A percentile compares a stretch with the other conserved stretches of the same genome.
These are phyloP conservation scores for Drepana falcataria DNA, from an alignment of 2,888 invertebrate species.

Conservation along the genomic window DNA sequence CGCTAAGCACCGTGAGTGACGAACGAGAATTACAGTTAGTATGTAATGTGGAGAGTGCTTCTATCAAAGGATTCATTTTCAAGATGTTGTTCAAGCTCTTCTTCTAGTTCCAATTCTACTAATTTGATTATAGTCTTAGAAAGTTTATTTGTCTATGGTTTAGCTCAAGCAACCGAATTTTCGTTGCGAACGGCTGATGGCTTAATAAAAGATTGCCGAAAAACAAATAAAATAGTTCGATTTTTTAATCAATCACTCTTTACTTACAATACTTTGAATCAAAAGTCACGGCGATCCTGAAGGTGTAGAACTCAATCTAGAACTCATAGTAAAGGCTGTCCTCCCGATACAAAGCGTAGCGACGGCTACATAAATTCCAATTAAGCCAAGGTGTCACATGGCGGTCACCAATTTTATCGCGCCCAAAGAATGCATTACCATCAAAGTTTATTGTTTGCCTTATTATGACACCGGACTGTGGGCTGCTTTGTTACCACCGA, in stretches of 20 bases:
- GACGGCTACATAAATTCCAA: slow-evolving; percentile 70
- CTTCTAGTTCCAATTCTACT: too few species aligned
- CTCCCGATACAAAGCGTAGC: slow-evolving; percentile 36
- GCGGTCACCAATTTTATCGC: slow-evolving; percentile 52
- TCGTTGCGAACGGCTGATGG: too few species aligned
- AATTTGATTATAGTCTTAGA: too few species aligned
- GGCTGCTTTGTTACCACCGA: slow-evolving; percentile 18
- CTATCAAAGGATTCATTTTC: too few species aligned
- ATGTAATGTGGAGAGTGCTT: too few species aligned
- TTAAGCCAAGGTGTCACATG: slow-evolving; percentile 62
- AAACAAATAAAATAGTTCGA: too few species aligned
- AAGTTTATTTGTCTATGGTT: too few species aligned
- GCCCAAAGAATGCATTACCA: slow-evolving; percentile 44
- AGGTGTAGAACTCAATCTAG: not conserved
- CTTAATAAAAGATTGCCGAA: too few species aligned
- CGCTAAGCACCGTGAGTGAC: not conserved
- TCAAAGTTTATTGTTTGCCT: slow-evolving; percentile 53
- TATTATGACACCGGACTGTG: slow-evolving; percentile 43
- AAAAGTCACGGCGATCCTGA: not conserved
- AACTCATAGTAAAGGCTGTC: slow-evolving; percentile 16
- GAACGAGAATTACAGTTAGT: not conserved
- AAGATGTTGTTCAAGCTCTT: too few species aligned
- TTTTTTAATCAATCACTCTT: too few species aligned
- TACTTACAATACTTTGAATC: too few species aligned
- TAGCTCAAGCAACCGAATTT: too few species aligned